Evolutionary conservation across 1,140 invertebrate species (phyloP), one percentile per base, ranked within the genome.

Genomic region (Rhopalosiphum maidis): DNA sequence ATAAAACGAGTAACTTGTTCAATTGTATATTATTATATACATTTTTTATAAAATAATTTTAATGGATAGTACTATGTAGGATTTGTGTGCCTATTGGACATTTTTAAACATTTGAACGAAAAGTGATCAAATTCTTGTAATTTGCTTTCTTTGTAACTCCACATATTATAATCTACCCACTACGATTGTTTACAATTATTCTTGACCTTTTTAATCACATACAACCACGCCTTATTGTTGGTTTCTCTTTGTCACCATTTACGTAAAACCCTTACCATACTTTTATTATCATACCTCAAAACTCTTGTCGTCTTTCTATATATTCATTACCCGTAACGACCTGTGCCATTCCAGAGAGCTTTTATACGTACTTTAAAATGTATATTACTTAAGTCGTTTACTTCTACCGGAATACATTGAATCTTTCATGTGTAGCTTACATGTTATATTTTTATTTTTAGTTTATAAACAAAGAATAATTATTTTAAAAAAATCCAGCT

Each of bases 281-380:
- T 91, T 91, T 92, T 91, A 92, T 92, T 92, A 92, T 43, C 43
- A 35, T 77, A 82, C 90, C 88, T 89, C 87, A 89, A 89, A 89
- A 89, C 55, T 90, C 37, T 68, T 90, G 89, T 68, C 55, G 55
- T 68, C 22, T 82, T 92, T 92, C 68, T 51, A 92, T 35, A 91
- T 82, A 92, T 82, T 92, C 68, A 92, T 91, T 92, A 92, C 2
- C 43, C 90, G 68, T 92, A 48, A 92, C 90, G 90, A 83, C 90
- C 51, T 55, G 88, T 37, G 35, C 35, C 5, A 54, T 55, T 89
- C 9, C 51, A 89, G 23, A 89, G 35, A 89, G 88, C 88, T 89
- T 89, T 89, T 54, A 55, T 55, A 55, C 35, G n/a, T 68, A 90
- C 11, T 68, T 90, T 68, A 43, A 46, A 90, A 60, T 90, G 48